Evolutionary conservation across 2,888 invertebrate genomes (phyloP), one percentile per base, ranked within the genome.

Genomic region (Tetramorium bicarinatum): DNA sequence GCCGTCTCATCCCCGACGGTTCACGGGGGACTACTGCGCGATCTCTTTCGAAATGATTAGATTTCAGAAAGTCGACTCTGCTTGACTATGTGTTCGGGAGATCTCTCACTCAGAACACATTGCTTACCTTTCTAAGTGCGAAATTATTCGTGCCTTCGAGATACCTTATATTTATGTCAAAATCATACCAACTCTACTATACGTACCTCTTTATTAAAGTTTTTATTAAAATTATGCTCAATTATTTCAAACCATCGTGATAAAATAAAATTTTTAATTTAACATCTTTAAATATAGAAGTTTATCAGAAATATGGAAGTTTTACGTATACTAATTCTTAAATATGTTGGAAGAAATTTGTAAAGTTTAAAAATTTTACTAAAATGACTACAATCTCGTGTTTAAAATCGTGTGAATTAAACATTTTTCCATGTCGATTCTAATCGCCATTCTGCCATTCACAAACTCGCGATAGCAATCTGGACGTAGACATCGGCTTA

Each of bases 31-130:
- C 21, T 56, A 34, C 56, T 13, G 44, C 13, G 52, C 72, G 34
- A 29, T 71, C 59, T 59, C 79, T 59, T 75, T 82, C 64, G 52
- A 15, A 21, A 71, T 80, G 80, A 88, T 88, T 86, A 81, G 83
- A 81, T 88, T 52, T 77, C 44, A 29, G 59, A 61, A 69, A 77
- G 44, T 34, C 21, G 56, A 69, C 6, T 47, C 47, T 67, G 54
- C 4, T 29, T 59, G n/a, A 38, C 15, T 84, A 13, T 34, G 25
- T 41, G n/a, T 54, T 77, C 66, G 47, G 1, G 21, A 64, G 49
- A 61, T 47, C 62, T 47, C 49, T 62, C 75, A 62, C 34, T 75
- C 9, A 72, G 21, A 62, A 21, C n/a, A 56, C 29, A 38, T 47
- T 69, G 61, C 21, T 61, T 13, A 61, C n/a, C 29, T 56, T 41